A percentile compares a stretch with the other conserved stretches of the same genome.
Conservation (phyloP, 2,888 invertebrate genomes). For the Lasioglossum zephyrum region DNA sequence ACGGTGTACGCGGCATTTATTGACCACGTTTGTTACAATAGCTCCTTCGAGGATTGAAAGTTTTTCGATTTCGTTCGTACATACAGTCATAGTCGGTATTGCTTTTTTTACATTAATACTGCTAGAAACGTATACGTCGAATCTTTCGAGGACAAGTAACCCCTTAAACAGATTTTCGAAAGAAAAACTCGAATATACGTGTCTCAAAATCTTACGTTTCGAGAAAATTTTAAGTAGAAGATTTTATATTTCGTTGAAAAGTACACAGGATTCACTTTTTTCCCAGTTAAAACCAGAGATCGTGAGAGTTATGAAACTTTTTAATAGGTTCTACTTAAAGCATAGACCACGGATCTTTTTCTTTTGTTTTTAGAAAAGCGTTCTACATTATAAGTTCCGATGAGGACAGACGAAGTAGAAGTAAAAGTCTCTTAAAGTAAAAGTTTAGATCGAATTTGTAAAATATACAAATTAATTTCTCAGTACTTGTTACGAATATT, state of each 20-base stretch:
- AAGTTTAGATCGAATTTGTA: too few species aligned
- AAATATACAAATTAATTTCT: too few species aligned
- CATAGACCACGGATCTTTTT: too few species aligned
- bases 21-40: slow-evolving; percentile 67
- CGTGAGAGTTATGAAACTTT: too few species aligned
- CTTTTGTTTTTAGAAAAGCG: too few species aligned
- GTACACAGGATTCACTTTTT: neutral
- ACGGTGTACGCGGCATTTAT: slow-evolving; percentile 58
- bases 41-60: slow-evolving; percentile 69
- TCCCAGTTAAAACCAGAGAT: neutral
- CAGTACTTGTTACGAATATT: too few species aligned
- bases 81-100: slow-evolving; percentile 60
- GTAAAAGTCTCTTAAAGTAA: too few species aligned
- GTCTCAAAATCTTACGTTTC: neutral
- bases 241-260: neutral
- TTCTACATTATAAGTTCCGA: too few species aligned
- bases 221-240: neutral
- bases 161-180: slow-evolving; percentile 27
- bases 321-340: too few species aligned
- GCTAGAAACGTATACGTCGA: slow-evolving; percentile 46
- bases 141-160: slow-evolving; percentile 37
- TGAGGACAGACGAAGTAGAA: too few species aligned
- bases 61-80: slow-evolving; percentile 69
- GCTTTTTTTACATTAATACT: slow-evolving; percentile 47
- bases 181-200: slow-evolving; percentile 4